A percentile compares a stretch with the other conserved stretches of the same genome.
phyloP scores from a whole-genome alignment of 1,140 invertebrate species.

The Prorops nasuta region DNA sequence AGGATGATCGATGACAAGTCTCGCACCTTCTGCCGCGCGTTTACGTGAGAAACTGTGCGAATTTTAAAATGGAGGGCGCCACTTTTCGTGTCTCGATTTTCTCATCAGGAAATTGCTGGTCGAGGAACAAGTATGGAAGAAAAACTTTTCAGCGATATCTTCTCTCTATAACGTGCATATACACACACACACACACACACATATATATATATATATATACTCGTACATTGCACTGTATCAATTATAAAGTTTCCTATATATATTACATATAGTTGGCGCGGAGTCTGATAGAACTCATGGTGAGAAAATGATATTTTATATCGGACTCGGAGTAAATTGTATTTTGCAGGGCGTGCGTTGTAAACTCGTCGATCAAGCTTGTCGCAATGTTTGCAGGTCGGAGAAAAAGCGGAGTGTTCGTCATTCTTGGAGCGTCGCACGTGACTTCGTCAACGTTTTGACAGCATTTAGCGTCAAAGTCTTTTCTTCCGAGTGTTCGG shows the following conservation, averaged over 20 bases:
- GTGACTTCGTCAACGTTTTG: conserved; percentile 43
- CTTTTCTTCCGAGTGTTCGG: conserved; percentile 29
- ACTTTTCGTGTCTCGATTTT: too few species aligned
- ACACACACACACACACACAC: too few species aligned
- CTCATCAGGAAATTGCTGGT: too few species aligned
- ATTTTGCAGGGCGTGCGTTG: too few species aligned
- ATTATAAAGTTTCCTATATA: too few species aligned
- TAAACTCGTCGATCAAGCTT: conserved; percentile 39
- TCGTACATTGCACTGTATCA: too few species aligned
- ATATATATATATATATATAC: too few species aligned
- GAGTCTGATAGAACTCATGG: not conserved
- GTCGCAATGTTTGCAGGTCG: conserved; percentile 33
- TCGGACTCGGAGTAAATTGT: not conserved
- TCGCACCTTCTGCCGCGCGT: not conserved
- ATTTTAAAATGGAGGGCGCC: too few species aligned
- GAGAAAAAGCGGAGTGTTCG: not conserved
- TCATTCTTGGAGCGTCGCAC: conserved; percentile 31
- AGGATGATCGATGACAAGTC: conserved; percentile 39
- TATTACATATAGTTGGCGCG: not conserved
- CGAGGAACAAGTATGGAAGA: too few species aligned
- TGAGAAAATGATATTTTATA: not conserved
- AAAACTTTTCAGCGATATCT: too few species aligned
- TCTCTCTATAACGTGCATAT: too few species aligned
- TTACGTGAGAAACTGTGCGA: too few species aligned
- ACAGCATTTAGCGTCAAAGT: conserved; percentile 32